Base-by-base conservation (phyloP, 2,113 vertebrate genomes). In the Podarcis raffonei region DNA sequence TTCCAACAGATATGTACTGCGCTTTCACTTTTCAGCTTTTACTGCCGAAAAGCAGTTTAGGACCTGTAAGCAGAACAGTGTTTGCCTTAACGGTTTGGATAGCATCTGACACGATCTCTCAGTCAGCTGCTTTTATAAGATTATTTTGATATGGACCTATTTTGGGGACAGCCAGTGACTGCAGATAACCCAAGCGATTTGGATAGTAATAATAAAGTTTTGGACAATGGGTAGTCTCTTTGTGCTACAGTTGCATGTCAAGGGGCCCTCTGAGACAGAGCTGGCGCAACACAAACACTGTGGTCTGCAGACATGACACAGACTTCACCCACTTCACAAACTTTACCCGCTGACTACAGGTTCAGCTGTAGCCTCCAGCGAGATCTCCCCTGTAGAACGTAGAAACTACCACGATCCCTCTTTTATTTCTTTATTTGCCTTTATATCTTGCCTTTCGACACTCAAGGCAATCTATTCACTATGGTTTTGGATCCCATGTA, bases 111-210 rank as follows among this genome's bases (percentile, higher is more conserved):
- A 16, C 37, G 65, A 80, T 80, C 66, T 57, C 3, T 13, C 76
- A 25, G 13, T 68, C 79, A 9, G 71, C 20, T 27, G 65, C 32
- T 80, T 69, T 69, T 32, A 57, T 80, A 53, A n/a, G 57, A 57
- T 27, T 79, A 42, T 69, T 57, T 57, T 69, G n/a, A 87, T 65
- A 42, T 62, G 59, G 35, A 30, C 15, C 42, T 69, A 5, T 69
- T 53, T 80, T 69, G 23, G 35, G 76, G n/a, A 53, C 65, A 79
- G 77, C 42, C 76, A 87, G 65, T 69, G 66, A 78, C 71, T 71
- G 69, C n/a, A 35, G 76, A 87, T 87, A 87, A 80, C 69, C 48
- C 62, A 57, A 42, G 77, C 69, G 78, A 69, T 71, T 80, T 35
- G 65, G 62, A 69, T 3, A 68, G 62, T 23, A 86, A 35, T 79